These are phyloP conservation scores for Thymelicus acteon DNA, from an alignment of 2,888 invertebrate species.

Conservation along the genomic window DNA sequence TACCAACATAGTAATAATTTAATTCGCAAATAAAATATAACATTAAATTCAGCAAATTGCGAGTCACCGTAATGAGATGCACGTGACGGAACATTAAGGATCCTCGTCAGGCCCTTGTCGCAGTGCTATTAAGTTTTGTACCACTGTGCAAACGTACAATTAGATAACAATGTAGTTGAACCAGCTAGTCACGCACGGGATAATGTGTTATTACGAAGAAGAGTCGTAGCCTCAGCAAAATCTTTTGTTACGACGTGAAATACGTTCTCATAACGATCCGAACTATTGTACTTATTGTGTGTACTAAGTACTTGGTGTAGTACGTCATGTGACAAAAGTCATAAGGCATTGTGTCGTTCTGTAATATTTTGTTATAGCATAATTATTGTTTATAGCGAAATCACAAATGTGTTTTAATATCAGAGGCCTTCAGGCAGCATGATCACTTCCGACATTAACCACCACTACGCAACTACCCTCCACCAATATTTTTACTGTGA, in stretches of 20 bases:
- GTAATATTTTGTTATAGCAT: not conserved
- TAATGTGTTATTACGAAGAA: slow-evolving; percentile 47
- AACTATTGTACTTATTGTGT: not conserved
- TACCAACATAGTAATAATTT: not conserved
- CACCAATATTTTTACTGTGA: no score
- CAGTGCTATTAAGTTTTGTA: slow-evolving; percentile 64
- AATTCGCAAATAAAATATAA: not conserved
- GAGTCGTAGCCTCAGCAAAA: slow-evolving; percentile 25
- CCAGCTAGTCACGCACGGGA: slow-evolving; percentile 56
- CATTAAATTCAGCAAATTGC: slow-evolving; percentile 22
- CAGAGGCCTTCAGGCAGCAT: no score
- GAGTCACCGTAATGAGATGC: slow-evolving; percentile 55
- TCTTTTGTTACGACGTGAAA: slow-evolving; percentile 22
- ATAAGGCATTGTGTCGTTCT: not conserved
- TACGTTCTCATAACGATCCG: slow-evolving; percentile 13
- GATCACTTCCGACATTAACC: no score
- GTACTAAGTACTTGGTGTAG: not conserved
- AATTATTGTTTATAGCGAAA: not conserved
- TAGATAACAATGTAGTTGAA: slow-evolving; percentile 50
- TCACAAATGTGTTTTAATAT: slow-evolving; percentile 24
- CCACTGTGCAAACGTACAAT: slow-evolving; percentile 52
- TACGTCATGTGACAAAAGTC: not conserved
- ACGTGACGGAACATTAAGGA: slow-evolving; percentile 53
- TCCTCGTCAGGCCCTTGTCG: slow-evolving; percentile 53
- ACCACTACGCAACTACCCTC: no score